A percentile compares a stretch with the other conserved stretches of the same genome.
Conservation (phyloP, 53 echinoderm and acorn worm species). For the Pentamera pediparva region DNA sequence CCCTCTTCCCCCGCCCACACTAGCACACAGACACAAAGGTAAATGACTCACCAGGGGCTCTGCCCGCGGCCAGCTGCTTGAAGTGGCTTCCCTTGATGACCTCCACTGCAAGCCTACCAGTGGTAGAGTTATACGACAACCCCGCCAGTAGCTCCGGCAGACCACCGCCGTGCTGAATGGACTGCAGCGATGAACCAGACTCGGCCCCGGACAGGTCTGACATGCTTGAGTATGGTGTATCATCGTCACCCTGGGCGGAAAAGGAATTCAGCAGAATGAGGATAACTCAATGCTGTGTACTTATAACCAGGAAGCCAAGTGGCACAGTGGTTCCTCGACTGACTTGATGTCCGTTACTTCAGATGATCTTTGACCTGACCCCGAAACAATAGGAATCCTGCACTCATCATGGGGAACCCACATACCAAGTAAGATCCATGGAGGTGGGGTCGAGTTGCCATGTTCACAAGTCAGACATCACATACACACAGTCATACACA, state of each 20-base stretch:
- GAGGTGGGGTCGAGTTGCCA: too few relatives aligned
- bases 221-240: slow-evolving; percentile 74
- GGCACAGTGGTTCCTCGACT: too few relatives aligned
- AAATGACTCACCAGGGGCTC: slow-evolving; percentile 77
- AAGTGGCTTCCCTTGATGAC: slow-evolving; percentile 96
- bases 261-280: not conserved
- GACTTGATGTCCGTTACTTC: too few relatives aligned
- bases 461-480: too few relatives aligned
- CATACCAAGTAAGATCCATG: too few relatives aligned
- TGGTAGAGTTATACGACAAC: slow-evolving; percentile 84
- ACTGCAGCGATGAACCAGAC: slow-evolving; percentile 61
- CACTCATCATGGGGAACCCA: too few relatives aligned
- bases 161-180: slow-evolving; percentile 71
- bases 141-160: slow-evolving; percentile 87
- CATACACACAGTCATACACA: too few relatives aligned
- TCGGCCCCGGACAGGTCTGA: slow-evolving; percentile 81
- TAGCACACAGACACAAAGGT: not conserved
- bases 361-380: too few relatives aligned
- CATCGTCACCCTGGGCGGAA: slow-evolving; percentile 24
- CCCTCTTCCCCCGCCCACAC: not conserved
- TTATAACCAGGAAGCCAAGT: not conserved
- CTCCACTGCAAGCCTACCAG: slow-evolving; percentile 85
- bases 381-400: too few relatives aligned
- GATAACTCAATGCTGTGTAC: not conserved
- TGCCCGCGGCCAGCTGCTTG: slow-evolving; percentile 83